A percentile compares a stretch with the other conserved stretches of the same genome.
Conservation (phyloP, 2,113 vertebrate species). For the Phodopus roborovskii region DNA sequence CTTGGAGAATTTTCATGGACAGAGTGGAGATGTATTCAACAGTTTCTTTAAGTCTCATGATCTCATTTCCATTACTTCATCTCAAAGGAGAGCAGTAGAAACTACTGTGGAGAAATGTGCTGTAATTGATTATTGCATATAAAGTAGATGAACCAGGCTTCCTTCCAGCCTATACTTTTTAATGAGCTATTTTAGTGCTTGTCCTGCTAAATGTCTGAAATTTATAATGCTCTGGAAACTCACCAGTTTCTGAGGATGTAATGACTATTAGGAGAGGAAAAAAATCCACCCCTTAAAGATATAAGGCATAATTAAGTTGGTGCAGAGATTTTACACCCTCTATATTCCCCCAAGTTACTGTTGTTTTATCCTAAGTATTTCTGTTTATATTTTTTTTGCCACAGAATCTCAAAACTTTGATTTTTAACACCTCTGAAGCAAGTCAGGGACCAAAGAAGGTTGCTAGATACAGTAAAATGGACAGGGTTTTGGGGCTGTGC, state of each 20-base stretch:
- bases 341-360: not conserved
- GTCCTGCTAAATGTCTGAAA: conserved; percentile 61
- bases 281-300: not conserved
- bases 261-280: conserved; percentile 15
- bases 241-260: conserved; percentile 45
- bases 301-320: conserved; percentile 12
- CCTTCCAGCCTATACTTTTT: conserved; percentile 44
- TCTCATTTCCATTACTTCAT: conserved; percentile 48
- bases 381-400: not conserved
- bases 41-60: not conserved
- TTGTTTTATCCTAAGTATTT: conserved; percentile 17
- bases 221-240: conserved; percentile 61
- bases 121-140: conserved; percentile 53
- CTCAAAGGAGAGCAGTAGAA: conserved; percentile 30
- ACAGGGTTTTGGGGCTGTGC: not conserved
- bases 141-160: conserved; percentile 44
- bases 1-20: not conserved
- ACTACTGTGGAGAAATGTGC: conserved; percentile 41
- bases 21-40: not conserved
- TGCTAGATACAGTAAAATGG: not conserved
- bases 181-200: conserved; percentile 67
- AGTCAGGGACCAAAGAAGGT: not conserved
- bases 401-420: not conserved
- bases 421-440: not conserved
- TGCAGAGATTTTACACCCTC: not conserved